Evolutionary conservation across 2,113 vertebrate species (phyloP).

Genomic region (Corvus hawaiiensis): DNA sequence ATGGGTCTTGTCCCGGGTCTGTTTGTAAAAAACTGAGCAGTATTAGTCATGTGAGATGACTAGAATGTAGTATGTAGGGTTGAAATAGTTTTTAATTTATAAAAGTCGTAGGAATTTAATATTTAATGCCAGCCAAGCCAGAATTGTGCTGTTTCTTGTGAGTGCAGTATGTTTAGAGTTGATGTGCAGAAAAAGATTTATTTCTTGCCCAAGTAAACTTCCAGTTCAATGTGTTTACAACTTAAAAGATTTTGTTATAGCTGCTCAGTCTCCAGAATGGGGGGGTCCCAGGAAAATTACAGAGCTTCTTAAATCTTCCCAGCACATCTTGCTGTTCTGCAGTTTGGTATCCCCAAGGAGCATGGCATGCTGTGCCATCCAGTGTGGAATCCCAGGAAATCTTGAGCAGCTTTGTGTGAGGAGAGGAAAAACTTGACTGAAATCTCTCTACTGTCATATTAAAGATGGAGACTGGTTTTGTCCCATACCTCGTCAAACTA

Average conservation of each 20-base stretch:
- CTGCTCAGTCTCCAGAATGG: background rate
- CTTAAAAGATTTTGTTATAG: background rate
- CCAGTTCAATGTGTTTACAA: background rate
- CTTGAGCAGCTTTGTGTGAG: background rate
- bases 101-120: background rate
- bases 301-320: background rate
- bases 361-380: background rate
- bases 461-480: conserved; percentile 42
- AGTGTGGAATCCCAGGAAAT: background rate
- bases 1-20: conserved; percentile 1
- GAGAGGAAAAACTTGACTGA: background rate
- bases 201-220: background rate
- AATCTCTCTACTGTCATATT: background rate
- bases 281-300: background rate
- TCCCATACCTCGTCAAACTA: conserved; percentile 12
- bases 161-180: background rate
- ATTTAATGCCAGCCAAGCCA: background rate
- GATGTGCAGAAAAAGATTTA: background rate
- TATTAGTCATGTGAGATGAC: background rate
- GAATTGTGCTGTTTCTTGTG: background rate
- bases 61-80: background rate
- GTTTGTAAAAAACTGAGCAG: background rate
- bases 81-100: background rate
- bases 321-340: background rate
- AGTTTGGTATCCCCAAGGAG: background rate